Base-by-base conservation (phyloP, 1,140 invertebrate species). In the Megathymus violae region DNA sequence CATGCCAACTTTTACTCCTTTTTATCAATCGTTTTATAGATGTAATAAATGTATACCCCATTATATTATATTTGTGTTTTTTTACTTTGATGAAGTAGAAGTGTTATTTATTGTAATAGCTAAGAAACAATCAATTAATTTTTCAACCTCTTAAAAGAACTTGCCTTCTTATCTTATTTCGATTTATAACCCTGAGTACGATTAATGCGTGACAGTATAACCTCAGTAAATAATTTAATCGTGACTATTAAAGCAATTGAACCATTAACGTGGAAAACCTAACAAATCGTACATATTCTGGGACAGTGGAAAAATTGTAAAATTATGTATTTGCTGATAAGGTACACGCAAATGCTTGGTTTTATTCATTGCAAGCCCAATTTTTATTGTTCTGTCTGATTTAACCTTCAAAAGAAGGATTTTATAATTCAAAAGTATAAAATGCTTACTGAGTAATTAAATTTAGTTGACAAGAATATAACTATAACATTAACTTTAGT, bases 221-320 rank as follows among this genome's bases (percentile, higher is more conserved):
- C 9, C 9, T 31, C 1, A 31, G 9, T 9, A 4, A 9, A 9
- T 31, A 31, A 7, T 31, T 31, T 31, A 31, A 5, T 31, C 27
- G 27, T 31, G 27, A 31, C 27, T 31, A 31, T 31, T 31, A 4
- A 4, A 31, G 27, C 9, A 54, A 14, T 54, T 25, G 27, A 9
- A 40, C 27, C 50, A 54, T 41, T 54, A 41, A 25, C 50, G 36
- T 40, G 19, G 25, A 54, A 25, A 54, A 4, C 6, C 16, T 54
- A 17, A 54, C 36, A 36, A 54, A 14, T 54, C 36, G 36, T 54
- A 54, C 14, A 46, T n/a, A 16, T 34, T 40, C 7, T 27, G 19
- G 36, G 36, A 54, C 50, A 34, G 36, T 54, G n/a, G 50, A 54
- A 54, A 41, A 54, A 54, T 54, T 40, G 50, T 41, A 40, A 41